phyloP scores from a whole-genome alignment of 2,797 vertebrate species.

The Cebuella pygmaea region DNA sequence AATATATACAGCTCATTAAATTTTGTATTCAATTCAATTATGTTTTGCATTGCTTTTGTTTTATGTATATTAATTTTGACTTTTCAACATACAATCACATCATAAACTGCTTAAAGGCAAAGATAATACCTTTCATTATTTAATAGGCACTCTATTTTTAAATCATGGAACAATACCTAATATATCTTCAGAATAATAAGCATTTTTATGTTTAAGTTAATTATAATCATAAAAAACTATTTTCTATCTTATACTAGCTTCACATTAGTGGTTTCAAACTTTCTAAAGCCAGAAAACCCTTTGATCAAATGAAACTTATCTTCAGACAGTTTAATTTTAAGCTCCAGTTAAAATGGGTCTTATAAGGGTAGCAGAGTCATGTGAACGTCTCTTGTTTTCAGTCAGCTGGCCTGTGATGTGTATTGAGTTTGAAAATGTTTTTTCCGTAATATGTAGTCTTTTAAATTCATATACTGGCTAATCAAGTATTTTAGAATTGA shows the following conservation, averaged over 20 bases:
- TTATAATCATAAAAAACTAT: neutral
- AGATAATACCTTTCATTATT: neutral
- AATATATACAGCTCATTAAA: neutral
- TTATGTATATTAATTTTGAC: neutral
- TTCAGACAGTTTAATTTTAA: neutral
- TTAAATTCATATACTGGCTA: neutral
- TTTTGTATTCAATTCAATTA: neutral
- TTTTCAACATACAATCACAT: neutral
- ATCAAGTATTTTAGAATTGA: neutral
- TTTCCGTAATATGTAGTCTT: neutral
- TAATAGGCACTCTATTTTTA: neutral
- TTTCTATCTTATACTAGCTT: neutral
- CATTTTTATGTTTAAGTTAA: neutral
- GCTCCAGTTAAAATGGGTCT: neutral
- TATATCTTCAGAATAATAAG: neutral
- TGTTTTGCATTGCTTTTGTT: neutral
- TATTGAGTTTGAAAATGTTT: neutral
- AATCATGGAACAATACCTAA: neutral
- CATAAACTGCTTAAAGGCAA: neutral
- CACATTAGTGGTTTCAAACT: neutral
- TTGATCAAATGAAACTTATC: neutral
- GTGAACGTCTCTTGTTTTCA: neutral
- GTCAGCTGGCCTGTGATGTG: neutral
- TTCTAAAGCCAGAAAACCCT: neutral
- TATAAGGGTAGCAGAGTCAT: rapidly evolving